Percentiles rank a stretch among this genome's conserved stretches.
Evolutionary conservation across 2,888 invertebrate genomes (phyloP).

Genomic region (Nipponacmea schrenckii): DNA sequence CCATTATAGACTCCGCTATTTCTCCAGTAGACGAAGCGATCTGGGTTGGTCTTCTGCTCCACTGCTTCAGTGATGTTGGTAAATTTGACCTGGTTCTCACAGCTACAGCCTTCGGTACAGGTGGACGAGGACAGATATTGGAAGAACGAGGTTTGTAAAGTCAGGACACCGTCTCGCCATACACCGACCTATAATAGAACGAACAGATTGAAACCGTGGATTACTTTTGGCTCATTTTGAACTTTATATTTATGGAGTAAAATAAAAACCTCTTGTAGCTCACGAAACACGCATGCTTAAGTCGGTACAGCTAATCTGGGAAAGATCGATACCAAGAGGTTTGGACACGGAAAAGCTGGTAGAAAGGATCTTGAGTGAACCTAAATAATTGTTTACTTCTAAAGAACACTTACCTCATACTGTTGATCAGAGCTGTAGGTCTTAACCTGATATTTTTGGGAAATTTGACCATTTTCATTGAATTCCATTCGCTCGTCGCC

Average conservation of each 20-base stretch:
- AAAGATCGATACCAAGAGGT: no score
- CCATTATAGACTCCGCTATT: slow-evolving; percentile 40
- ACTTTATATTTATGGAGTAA: no score
- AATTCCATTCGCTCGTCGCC: slow-evolving; percentile 10
- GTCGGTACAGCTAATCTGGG: no score
- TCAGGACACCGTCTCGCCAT: slow-evolving; percentile 34
- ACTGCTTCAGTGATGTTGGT: slow-evolving; percentile 15
- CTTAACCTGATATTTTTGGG: not conserved
- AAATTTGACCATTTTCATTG: not conserved
- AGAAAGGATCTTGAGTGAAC: no score
- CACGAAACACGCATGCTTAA: no score
- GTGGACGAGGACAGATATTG: slow-evolving; percentile 21
- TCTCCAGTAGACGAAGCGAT: slow-evolving; percentile 29
- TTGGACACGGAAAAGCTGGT: no score
- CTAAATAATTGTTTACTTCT: no score
- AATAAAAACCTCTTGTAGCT: no score
- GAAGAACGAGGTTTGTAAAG: slow-evolving; percentile 23
- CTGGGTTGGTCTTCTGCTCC: slow-evolving; percentile 16
- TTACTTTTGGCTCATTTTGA: no score
- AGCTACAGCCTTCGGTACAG: slow-evolving; percentile 37
- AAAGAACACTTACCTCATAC: not conserved
- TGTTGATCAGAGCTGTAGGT: not conserved
- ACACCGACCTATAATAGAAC: slow-evolving; percentile 39
- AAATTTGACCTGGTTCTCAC: slow-evolving; percentile 33
- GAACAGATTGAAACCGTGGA: slow-evolving; percentile 4